These are phyloP conservation scores for Crocodylus rhombifer DNA, from an alignment of 2,797 vertebrate genomes.

Conservation along the genomic window DNA sequence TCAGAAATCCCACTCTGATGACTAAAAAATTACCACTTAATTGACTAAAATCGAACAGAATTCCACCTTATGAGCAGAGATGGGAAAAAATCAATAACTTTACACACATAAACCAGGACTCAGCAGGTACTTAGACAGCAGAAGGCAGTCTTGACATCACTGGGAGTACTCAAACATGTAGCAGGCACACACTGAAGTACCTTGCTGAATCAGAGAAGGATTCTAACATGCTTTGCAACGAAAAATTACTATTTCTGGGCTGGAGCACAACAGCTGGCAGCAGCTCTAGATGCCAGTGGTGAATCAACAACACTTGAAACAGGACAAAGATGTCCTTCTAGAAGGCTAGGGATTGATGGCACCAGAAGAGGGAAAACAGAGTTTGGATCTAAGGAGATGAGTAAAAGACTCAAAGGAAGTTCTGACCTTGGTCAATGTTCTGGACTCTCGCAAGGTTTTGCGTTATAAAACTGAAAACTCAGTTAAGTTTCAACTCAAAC, in stretches of 20 bases:
- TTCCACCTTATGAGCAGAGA: background rate
- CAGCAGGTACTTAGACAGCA: background rate
- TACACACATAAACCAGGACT: background rate
- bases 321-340: background rate
- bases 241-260: background rate
- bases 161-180: background rate
- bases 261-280: background rate
- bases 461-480: background rate
- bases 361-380: background rate
- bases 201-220: background rate
- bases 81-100: background rate
- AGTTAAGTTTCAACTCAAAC: background rate
- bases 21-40: too few relatives aligned
- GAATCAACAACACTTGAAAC: background rate
- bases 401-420: background rate
- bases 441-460: accelerated
- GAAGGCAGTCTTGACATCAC: background rate
- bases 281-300: background rate
- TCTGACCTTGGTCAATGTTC: too few relatives aligned
- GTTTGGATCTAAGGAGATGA: background rate
- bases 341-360: background rate
- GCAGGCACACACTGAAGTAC: background rate
- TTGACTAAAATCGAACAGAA: too few relatives aligned
- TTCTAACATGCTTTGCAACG: background rate
- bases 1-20: too few relatives aligned